A percentile compares a stretch with the other conserved stretches of the same genome.
Evolutionary conservation across 2,888 invertebrate genomes (phyloP).

Genomic region (Drosophila gaucha): DNA sequence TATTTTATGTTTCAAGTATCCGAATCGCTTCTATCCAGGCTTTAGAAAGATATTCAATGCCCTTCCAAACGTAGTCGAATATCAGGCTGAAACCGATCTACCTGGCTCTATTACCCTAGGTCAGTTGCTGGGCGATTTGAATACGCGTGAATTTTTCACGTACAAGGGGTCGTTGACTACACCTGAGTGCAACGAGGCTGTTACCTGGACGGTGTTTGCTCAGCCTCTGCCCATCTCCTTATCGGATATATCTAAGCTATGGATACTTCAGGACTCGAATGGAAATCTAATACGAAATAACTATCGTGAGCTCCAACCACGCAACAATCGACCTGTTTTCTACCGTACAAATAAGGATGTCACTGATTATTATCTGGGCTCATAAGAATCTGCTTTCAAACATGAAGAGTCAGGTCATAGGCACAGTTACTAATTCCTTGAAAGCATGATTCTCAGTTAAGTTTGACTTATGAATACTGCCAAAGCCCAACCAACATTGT

Average conservation of each 20-base stretch:
- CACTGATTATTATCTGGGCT: constrained; percentile 5
- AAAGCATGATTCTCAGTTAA: too few species aligned
- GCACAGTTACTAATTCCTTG: too few species aligned
- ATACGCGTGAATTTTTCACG: constrained; percentile 73
- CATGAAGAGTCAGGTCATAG: too few species aligned
- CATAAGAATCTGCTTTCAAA: background rate
- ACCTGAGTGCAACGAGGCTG: constrained; percentile 89
- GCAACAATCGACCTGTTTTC: constrained; percentile 49
- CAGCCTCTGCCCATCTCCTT: constrained; percentile 85
- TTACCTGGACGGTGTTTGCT: constrained; percentile 89
- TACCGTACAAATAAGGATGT: constrained; percentile 37
- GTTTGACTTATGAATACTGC: too few species aligned
- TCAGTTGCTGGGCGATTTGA: constrained; percentile 75
- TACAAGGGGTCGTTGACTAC: constrained; percentile 90
- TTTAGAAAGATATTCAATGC: constrained; percentile 62
- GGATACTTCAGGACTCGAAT: constrained; percentile 59
- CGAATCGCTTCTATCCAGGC: constrained; percentile 65
- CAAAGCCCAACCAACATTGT: too few species aligned
- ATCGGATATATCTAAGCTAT: constrained; percentile 59
- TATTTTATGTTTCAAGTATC: constrained; percentile 31
- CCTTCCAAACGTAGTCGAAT: constrained; percentile 53
- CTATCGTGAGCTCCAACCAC: constrained; percentile 61
- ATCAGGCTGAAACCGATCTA: constrained; percentile 46
- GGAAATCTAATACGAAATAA: constrained; percentile 62
- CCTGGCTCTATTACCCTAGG: constrained; percentile 62